phyloP scores from a whole-genome alignment of 2,888 invertebrate genomes.

The Celastrina argiolus region DNA sequence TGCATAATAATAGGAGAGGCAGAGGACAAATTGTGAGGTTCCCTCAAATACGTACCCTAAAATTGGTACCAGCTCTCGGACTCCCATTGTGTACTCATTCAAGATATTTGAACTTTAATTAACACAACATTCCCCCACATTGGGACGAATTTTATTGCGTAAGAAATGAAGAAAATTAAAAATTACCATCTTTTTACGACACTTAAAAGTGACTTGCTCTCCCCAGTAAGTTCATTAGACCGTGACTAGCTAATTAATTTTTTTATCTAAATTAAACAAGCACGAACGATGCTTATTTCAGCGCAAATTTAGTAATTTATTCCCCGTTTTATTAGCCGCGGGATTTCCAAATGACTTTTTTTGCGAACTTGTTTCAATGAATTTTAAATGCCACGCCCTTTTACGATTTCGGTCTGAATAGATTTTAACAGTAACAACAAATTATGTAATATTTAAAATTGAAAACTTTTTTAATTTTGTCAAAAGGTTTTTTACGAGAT shows the following conservation, averaged over 20 bases:
- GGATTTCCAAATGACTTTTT: slow-evolving; percentile 45
- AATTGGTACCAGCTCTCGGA: no score
- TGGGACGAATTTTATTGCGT: slow-evolving; percentile 40
- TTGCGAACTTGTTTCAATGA: slow-evolving; percentile 21
- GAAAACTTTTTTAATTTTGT: not conserved
- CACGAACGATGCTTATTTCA: slow-evolving; percentile 51
- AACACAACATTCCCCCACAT: slow-evolving; percentile 35
- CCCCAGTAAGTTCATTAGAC: slow-evolving; percentile 49
- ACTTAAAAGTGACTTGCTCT: slow-evolving; percentile 41
- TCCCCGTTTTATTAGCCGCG: slow-evolving; percentile 58
- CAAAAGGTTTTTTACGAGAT: not conserved
- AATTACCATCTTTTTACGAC: slow-evolving; percentile 43
- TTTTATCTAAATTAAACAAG: slow-evolving; percentile 53
- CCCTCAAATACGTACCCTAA: no score
- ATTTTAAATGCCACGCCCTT: slow-evolving; percentile 22
- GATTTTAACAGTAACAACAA: slow-evolving; percentile 20
- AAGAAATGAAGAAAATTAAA: slow-evolving; percentile 39
- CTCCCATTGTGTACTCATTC: slow-evolving; percentile 9
- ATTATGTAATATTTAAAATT: not conserved
- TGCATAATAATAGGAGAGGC: no score
- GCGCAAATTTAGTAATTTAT: slow-evolving; percentile 66
- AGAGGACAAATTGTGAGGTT: no score
- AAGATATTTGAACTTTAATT: slow-evolving; percentile 36
- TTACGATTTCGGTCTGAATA: slow-evolving; percentile 22
- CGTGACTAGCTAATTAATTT: slow-evolving; percentile 66